Conservation (phyloP, 2,797 vertebrate species). For the Acropternis orthonyx region DNA sequence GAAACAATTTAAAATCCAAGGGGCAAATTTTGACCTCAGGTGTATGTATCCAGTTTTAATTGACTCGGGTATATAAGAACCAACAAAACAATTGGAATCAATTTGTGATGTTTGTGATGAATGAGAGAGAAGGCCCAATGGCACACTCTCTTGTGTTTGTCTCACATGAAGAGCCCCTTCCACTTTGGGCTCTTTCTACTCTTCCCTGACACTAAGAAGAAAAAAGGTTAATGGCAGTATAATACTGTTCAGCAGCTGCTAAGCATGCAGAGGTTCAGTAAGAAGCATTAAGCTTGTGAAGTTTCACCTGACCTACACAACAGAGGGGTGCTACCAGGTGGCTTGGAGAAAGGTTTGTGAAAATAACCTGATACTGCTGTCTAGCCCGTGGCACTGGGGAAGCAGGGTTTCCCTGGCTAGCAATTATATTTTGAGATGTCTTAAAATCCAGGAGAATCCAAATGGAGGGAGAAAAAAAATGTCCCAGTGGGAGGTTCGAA, state of each 20-base stretch:
- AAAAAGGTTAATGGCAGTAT: not conserved
- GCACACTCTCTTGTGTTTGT: not conserved
- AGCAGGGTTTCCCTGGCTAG: not conserved
- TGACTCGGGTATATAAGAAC: not conserved
- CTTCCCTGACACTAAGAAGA: not conserved
- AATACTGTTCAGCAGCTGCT: not conserved
- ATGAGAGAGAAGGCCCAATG: not conserved
- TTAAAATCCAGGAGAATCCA: not conserved
- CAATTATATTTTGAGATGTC: not conserved
- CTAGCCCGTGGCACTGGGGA: not conserved
- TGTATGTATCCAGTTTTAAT: not conserved
- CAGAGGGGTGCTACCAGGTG: not conserved
- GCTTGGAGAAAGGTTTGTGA: not conserved
- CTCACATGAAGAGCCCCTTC: fast-evolving
- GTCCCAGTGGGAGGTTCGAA: not conserved
- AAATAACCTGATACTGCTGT: not conserved
- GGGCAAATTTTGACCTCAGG: not conserved
- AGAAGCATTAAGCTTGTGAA: not conserved
- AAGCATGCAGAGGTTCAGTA: not conserved
- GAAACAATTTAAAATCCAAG: not conserved
- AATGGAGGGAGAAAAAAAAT: not conserved
- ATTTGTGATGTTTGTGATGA: not conserved
- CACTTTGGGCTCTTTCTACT: not conserved
- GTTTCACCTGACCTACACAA: not conserved
- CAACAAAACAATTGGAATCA: not conserved